phyloP scores from a whole-genome alignment of 1,140 invertebrate genomes.

The Hydropsyche tenuis region DNA sequence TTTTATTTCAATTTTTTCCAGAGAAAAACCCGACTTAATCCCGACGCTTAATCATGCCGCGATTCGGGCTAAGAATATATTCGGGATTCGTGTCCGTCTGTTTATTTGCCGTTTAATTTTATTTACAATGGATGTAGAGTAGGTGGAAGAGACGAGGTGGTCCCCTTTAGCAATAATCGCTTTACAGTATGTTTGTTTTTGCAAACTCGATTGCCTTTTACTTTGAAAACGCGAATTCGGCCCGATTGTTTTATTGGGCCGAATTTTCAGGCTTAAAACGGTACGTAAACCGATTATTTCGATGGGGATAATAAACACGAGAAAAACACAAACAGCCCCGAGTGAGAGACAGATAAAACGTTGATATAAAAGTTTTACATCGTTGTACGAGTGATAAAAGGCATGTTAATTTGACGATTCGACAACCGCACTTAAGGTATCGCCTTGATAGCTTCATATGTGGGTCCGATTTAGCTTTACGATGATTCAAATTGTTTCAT shows the following conservation, averaged over 20 bases:
- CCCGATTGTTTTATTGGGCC: slow-evolving; percentile 41
- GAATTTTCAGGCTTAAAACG: slow-evolving; percentile 26
- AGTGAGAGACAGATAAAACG: not conserved
- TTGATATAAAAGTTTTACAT: slow-evolving; percentile 5
- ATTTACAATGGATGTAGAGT: not conserved
- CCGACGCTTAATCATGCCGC: slow-evolving; percentile 17
- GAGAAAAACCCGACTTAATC: slow-evolving; percentile 17
- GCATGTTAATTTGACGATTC: slow-evolving; percentile 16
- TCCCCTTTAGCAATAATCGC: slow-evolving; percentile 25
- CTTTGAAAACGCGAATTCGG: slow-evolving; percentile 32
- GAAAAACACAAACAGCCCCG: slow-evolving; percentile 15
- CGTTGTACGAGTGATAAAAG: slow-evolving; percentile 12
- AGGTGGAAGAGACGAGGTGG: not conserved
- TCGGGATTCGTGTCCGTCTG: not conserved
- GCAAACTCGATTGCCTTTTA: slow-evolving; percentile 38
- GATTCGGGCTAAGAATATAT: not conserved
- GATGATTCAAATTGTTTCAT: too few relatives aligned
- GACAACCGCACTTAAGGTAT: not conserved
- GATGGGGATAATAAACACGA: slow-evolving; percentile 14
- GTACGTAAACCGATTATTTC: slow-evolving; percentile 32
- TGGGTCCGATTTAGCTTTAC: not conserved
- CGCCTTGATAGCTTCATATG: not conserved
- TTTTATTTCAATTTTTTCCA: slow-evolving; percentile 22
- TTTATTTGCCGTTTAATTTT: not conserved
- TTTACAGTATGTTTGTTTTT: slow-evolving; percentile 44